phyloP scores from a whole-genome alignment of 2,113 vertebrate species.

The Silurus asotus region DNA sequence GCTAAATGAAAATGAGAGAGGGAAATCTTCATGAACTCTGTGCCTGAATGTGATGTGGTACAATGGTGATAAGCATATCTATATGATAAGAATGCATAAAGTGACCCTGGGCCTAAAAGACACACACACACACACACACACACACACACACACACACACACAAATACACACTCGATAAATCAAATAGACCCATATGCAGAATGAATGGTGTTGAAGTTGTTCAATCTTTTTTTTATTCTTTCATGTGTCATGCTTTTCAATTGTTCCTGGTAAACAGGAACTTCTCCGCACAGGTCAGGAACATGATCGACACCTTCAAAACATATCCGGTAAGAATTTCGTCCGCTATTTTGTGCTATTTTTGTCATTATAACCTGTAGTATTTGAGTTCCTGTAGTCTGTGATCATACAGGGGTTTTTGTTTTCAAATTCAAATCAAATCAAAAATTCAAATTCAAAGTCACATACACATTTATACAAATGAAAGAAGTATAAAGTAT shows the following conservation, averaged over 20 bases:
- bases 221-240: neutral
- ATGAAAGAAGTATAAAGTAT: too few relatives aligned
- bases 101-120: neutral
- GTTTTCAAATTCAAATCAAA: too few relatives aligned
- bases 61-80: neutral
- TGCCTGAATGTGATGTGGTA: neutral
- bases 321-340: constrained; percentile 58
- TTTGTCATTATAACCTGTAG: neutral
- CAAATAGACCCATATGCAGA: neutral
- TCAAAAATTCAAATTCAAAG: too few relatives aligned
- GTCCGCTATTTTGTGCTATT: neutral
- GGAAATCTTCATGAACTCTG: neutral
- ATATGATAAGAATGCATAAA: neutral
- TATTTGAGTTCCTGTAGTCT: neutral
- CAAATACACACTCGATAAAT: too few relatives aligned
- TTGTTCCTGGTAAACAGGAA: constrained; percentile 50
- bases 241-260: neutral
- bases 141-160: neutral
- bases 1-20: neutral
- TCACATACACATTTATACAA: too few relatives aligned
- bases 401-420: too few relatives aligned
- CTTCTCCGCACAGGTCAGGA: constrained; percentile 61
- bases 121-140: neutral
- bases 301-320: constrained; percentile 65
- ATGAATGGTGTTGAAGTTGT: neutral